Conservation (phyloP, 2,113 vertebrate species). For the Hyla sarda region DNA sequence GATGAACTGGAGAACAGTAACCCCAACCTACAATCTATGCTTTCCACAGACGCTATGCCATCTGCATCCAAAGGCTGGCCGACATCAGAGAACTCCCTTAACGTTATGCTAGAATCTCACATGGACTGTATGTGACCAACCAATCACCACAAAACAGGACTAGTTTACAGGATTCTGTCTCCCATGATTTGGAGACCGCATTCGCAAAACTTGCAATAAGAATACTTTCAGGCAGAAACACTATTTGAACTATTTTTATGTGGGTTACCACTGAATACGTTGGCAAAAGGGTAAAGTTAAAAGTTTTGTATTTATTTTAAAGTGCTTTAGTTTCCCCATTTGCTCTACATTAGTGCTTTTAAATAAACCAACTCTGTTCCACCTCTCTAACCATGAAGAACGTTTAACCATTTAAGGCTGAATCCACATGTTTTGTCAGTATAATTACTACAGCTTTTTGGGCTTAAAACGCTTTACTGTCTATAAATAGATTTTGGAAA, state of each 20-base stretch:
- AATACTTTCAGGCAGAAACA: neutral
- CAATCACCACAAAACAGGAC: conserved; percentile 43
- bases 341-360: conserved; percentile 7
- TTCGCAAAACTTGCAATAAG: neutral
- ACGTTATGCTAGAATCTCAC: conserved; percentile 84
- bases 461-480: neutral
- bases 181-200: neutral
- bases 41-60: conserved; percentile 80
- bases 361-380: conserved; percentile 23
- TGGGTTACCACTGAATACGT: neutral
- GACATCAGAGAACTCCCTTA: conserved; percentile 82
- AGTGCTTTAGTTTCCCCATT: neutral
- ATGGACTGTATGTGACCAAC: conserved; percentile 84
- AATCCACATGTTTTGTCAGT: neutral
- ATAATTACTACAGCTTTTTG: neutral
- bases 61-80: conserved; percentile 83
- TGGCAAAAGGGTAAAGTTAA: neutral
- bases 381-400: neutral
- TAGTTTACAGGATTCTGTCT: neutral
- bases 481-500: neutral
- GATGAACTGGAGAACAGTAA: conserved; percentile 83
- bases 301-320: conserved; percentile 21
- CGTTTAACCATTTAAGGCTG: neutral
- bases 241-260: conserved; percentile 19
- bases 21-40: conserved; percentile 80